Evolutionary conservation across 37 sponge, comb jelly and placozoan genomes (phyloP).

Genomic region (Aplysina aerophoba): DNA sequence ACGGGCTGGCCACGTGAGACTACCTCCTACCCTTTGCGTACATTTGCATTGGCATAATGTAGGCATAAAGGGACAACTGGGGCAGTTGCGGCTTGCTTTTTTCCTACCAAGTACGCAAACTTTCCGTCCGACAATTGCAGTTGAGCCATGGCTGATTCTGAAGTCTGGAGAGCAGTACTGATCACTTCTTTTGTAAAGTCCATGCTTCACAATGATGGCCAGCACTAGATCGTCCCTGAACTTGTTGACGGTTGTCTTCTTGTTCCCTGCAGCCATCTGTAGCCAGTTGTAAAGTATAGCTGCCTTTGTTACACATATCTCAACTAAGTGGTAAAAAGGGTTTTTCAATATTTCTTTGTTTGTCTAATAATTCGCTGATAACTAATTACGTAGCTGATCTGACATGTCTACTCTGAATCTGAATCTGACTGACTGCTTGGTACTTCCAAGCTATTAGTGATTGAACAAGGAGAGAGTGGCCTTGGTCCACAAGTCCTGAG

Average conservation of each 20-base stretch:
- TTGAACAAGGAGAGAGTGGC: no score
- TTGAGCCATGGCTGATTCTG: background rate
- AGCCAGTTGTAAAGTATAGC: conserved; percentile 10
- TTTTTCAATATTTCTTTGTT: conserved; percentile 32
- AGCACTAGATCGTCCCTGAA: background rate
- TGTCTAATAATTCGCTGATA: conserved; percentile 4
- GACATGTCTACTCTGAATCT: conserved; percentile 36
- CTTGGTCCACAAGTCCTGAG: no score
- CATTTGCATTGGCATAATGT: background rate
- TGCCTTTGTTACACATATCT: conserved; percentile 6
- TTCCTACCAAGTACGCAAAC: background rate
- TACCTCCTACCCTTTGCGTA: no score
- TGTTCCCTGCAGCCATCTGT: background rate
- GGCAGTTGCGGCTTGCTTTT: background rate
- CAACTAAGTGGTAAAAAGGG: conserved; percentile 30
- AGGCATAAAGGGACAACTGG: conserved; percentile 2
- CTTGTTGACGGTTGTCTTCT: background rate
- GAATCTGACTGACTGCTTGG: no score
- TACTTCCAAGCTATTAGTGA: no score
- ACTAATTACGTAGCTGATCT: conserved; percentile 20
- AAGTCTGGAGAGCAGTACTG: background rate
- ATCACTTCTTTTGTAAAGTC: background rate
- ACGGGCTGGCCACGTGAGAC: no score
- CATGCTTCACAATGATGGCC: background rate
- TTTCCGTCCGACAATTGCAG: background rate